Evolutionary conservation across 2,888 invertebrate genomes (phyloP).

Genomic region (Conistra vaccinii): DNA sequence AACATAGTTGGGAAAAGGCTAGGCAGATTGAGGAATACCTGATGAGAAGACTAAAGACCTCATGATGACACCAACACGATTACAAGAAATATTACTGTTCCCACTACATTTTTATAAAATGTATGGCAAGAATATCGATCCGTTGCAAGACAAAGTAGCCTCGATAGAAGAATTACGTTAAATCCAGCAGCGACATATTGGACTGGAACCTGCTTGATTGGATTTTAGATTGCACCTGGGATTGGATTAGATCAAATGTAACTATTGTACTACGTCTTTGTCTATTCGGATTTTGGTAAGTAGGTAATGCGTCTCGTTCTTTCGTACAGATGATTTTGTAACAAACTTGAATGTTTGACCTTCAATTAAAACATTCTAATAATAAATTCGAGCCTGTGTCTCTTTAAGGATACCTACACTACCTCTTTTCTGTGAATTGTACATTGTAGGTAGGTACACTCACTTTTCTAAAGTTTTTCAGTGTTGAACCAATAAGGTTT

Average conservation of each 20-base stretch:
- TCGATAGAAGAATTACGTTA: constrained; percentile 38
- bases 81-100: too few relatives aligned
- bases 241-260: constrained; percentile 44
- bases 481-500: too few relatives aligned
- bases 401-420: neutral
- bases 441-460: neutral
- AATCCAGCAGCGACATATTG: constrained; percentile 47
- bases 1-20: too few relatives aligned
- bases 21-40: too few relatives aligned
- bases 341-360: neutral
- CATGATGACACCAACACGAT: too few relatives aligned
- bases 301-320: neutral
- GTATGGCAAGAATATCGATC: neutral
- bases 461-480: neutral
- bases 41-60: neutral
- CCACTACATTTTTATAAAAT: neutral
- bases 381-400: neutral
- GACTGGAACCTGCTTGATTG: constrained; percentile 47
- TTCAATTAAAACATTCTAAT: neutral
- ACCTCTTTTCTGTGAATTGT: neutral
- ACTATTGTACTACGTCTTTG: constrained; percentile 22
- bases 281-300: constrained; percentile 17
- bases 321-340: neutral
- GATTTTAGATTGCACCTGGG: constrained; percentile 50
- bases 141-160: constrained; percentile 35